Evolutionary conservation across 2,113 vertebrate species (phyloP), one percentile per base, ranked within the genome.

Genomic region (Epinephelus cyanopodus): DNA sequence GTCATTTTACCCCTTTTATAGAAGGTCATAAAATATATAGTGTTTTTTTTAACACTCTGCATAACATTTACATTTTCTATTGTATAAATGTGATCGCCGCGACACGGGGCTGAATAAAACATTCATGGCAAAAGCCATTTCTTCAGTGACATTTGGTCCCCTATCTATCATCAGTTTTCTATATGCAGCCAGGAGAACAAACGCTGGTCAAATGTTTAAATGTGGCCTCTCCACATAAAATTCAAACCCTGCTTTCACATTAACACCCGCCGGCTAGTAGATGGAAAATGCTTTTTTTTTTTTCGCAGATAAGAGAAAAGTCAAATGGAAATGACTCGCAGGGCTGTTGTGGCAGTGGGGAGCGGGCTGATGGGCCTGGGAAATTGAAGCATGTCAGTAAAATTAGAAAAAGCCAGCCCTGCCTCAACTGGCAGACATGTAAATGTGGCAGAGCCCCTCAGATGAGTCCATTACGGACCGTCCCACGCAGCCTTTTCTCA

Each of bases 51-150:
- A 82, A 80, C 74, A 61, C 89, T 90, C 89, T 91, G 92, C 92
- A 93, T 93, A 93, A 92, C 92, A 92, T 95, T 94, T 94, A 93
- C 90, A 95, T 95, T 93, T 94, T 93, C 90, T 90, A 92, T 93
- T 94, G 93, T 93, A 93, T 92, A 87, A 93, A 92, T 94, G 91
- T 93, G 94, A 94, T 91, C 86, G 81, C 48, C 5, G 67, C 69
- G 68, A 86, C 91, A 83, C 42, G 19, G 80, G 77, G 88, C 86
- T 92, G 93, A 94, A 94, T 94, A 91, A 95, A 95, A 95, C 93
- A 94, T 93, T 93, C 77, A 90, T 93, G 89, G 90, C 88, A 89
- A 93, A 94, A 95, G 93, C 90, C 92, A 93, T 94, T 95, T 93
- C 90, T 88, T 91, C 76, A 23, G 73, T 95, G 94, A 94, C 94